These are phyloP conservation scores for Malthinus seriepunctatus DNA, from an alignment of 2,888 invertebrate species.

Conservation along the genomic window DNA sequence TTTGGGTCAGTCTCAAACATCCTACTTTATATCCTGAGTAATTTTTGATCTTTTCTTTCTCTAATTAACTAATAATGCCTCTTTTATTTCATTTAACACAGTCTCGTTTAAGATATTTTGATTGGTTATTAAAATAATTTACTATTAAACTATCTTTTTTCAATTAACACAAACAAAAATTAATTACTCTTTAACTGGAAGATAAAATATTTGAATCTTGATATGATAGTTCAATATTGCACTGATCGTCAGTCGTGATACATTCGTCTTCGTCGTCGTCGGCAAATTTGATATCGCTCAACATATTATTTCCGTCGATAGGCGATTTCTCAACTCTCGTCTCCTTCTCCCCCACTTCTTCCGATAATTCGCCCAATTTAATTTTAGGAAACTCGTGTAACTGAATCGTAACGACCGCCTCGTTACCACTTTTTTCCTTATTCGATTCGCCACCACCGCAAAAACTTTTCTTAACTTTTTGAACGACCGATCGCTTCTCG, in stretches of 20 bases:
- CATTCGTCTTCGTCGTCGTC: conserved; percentile 66
- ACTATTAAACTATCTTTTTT: conserved; percentile 8
- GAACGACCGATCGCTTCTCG: background rate
- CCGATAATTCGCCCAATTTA: conserved; percentile 26
- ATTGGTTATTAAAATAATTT: conserved; percentile 10
- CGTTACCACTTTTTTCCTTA: conserved; percentile 30
- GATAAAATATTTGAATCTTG: conserved; percentile 52
- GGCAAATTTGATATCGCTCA: conserved; percentile 71
- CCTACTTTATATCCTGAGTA: conserved; percentile 8
- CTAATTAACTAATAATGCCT: conserved; percentile 10
- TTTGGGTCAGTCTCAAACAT: conserved; percentile 1
- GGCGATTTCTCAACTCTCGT: conserved; percentile 70
- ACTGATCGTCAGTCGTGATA: conserved; percentile 41
- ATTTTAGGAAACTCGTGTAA: conserved; percentile 44
- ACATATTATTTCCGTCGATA: conserved; percentile 61
- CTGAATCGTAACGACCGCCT: conserved; percentile 40
- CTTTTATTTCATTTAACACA: conserved; percentile 11
- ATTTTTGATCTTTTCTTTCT: conserved; percentile 11
- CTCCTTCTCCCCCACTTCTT: conserved; percentile 60
- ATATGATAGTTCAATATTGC: conserved; percentile 52
- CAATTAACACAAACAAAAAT: conserved; percentile 5
- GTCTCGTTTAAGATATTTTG: conserved; percentile 12
- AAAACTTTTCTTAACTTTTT: conserved; percentile 22
- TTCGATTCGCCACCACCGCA: conserved; percentile 29
- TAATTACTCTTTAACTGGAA: conserved; percentile 43